Base-by-base conservation (phyloP, 1,140 invertebrate genomes). In the Liolophura sinensis region DNA sequence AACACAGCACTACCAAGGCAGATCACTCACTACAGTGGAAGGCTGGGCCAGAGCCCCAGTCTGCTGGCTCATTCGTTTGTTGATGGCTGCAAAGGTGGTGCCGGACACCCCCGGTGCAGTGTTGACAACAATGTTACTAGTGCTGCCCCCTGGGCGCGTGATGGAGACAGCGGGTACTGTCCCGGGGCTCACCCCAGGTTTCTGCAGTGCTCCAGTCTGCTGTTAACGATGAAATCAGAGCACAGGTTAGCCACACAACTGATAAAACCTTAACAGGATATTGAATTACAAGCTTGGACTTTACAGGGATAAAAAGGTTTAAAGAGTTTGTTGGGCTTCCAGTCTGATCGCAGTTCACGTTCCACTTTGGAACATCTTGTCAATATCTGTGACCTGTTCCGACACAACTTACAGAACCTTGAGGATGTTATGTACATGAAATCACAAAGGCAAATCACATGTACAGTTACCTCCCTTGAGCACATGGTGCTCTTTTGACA, bases 51-150 rank as follows among this genome's bases (percentile, higher is more conserved):
- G 58, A 31, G 70, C 71, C 46, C 62, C 55, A 20, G 59, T 51
- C 47, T 56, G 51, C 62, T 82, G 80, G 58, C 73, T 78, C 62
- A 82, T 73, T n/a, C 77, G 65, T 66, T 80, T 80, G 59, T 76
- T 79, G 50, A 82, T 75, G 40, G 74, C 77, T 25, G 78, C 75
- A 65, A 82, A 75, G 57, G 73, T 74, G 24, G 69, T 64, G 15
- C 63, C 55, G 15, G 70, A 64, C 46, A 72, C 54, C 56, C 75
- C 68, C 60, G 67, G 68, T 60, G 72, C 65, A 50, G 75, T 70
- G 69, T 75, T 79, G 61, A 76, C 72, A 15, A 78, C 69, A 72
- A 77, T 80, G 67, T 72, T 74, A 73, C 73, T 82, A 55, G 75
- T 61, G 12, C 63, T 59, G 48, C 71, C 69, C 27, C 62, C 71